phyloP scores from a whole-genome alignment of 1,140 invertebrate genomes.

The Drosophila bocqueti region DNA sequence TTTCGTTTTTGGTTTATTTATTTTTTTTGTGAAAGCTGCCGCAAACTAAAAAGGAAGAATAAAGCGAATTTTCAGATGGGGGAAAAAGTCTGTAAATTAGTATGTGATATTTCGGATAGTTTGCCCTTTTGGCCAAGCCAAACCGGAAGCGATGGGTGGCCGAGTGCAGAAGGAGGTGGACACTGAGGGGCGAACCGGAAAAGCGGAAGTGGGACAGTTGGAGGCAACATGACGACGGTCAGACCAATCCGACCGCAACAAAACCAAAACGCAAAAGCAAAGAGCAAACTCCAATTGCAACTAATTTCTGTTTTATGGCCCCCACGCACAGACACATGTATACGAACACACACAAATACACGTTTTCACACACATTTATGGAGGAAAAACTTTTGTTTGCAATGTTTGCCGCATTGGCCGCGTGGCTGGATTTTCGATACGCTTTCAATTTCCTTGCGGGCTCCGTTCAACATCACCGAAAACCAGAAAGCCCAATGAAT shows the following conservation, averaged over 20 bases:
- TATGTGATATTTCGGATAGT: conserved; percentile 77
- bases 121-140: conserved; percentile 60
- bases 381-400: conserved; percentile 64
- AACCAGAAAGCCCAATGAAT: conserved; percentile 57
- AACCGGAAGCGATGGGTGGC: conserved; percentile 61
- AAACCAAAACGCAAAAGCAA: conserved; percentile 76
- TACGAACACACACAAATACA: conserved; percentile 29
- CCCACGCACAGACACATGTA: conserved; percentile 11
- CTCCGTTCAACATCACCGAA: conserved; percentile 44
- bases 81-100: conserved; percentile 70
- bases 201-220: conserved; percentile 49
- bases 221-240: conserved; percentile 64
- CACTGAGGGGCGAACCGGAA: background rate
- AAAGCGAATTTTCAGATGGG: conserved; percentile 7
- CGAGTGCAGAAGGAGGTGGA: conserved; percentile 1
- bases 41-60: conserved; percentile 26
- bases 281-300: conserved; percentile 82
- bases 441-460: conserved; percentile 78
- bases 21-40: conserved; percentile 21
- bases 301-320: conserved; percentile 81
- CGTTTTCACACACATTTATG: conserved; percentile 21
- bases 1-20: conserved; percentile 11
- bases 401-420: conserved; percentile 70
- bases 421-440: conserved; percentile 69
- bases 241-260: conserved; percentile 72